Conservation (phyloP, 2,888 invertebrate genomes). For the Acanthoscelides obtectus region DNA sequence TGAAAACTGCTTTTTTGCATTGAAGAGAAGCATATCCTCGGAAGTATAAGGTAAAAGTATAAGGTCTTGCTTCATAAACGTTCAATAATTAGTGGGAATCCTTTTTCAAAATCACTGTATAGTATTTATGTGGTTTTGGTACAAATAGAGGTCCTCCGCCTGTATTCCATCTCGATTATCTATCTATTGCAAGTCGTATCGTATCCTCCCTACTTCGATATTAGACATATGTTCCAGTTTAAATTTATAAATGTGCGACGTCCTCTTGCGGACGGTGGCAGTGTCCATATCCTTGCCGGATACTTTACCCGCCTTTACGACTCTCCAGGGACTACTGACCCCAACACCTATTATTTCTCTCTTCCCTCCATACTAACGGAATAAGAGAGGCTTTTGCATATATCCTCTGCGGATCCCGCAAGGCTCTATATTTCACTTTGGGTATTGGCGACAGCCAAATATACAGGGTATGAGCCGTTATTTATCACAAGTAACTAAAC, state of each 20-base stretch:
- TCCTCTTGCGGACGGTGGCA: not conserved
- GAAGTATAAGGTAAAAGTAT: too few species aligned
- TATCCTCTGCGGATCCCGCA: slow-evolving; percentile 33
- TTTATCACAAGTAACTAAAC: too few species aligned
- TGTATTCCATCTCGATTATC: too few species aligned
- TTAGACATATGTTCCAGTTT: not conserved
- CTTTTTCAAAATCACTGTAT: too few species aligned
- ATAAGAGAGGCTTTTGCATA: slow-evolving; percentile 46
- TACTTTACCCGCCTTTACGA: slow-evolving; percentile 42
- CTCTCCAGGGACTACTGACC: slow-evolving; percentile 44
- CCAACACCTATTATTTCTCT: slow-evolving; percentile 47
- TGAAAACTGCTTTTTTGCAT: too few species aligned
- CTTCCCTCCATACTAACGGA: slow-evolving; percentile 27
- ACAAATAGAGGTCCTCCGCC: too few species aligned
- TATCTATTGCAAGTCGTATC: not conserved
- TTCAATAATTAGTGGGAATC: too few species aligned
- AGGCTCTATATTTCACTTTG: not conserved
- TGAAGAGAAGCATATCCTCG: too few species aligned
- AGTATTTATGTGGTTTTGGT: too few species aligned
- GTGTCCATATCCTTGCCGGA: slow-evolving; percentile 19
- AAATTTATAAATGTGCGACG: not conserved
- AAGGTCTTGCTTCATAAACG: too few species aligned
- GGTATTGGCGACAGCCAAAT: not conserved
- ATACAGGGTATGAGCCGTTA: not conserved
- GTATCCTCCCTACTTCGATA: not conserved